Conservation (phyloP, 2,113 vertebrate genomes). For the Microtus pennsylvanicus region DNA sequence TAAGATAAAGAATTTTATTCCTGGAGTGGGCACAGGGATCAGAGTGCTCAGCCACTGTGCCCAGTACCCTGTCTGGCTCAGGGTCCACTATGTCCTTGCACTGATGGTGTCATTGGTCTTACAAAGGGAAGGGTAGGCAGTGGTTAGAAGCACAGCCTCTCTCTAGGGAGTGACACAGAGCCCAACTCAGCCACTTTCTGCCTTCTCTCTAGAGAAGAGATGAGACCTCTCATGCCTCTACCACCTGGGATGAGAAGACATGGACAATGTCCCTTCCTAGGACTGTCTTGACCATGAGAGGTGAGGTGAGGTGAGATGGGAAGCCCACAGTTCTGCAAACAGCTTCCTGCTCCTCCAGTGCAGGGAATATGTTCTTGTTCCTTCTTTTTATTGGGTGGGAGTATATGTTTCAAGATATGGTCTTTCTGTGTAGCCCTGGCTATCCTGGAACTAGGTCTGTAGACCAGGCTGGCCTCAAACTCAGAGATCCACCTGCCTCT, state of each 20-base stretch:
- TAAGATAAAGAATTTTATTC: not conserved
- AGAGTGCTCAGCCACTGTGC: not conserved
- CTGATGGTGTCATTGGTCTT: not conserved
- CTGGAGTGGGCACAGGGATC: not conserved
- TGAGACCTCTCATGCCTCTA: not conserved
- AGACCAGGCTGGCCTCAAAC: not conserved
- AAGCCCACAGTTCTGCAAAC: not conserved
- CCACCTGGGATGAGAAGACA: not conserved
- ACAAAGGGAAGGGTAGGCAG: accelerated
- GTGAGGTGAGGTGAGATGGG: not conserved
- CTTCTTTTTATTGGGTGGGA: not conserved
- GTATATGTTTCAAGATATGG: not conserved
- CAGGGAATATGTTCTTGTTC: not conserved
- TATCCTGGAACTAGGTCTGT: not conserved
- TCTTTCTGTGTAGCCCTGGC: not conserved
- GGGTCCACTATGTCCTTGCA: not conserved
- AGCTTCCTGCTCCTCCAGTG: not conserved
- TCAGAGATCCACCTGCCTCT: not conserved
- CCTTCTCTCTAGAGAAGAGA: not conserved
- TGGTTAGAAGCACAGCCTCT: not conserved
- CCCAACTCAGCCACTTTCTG: not conserved
- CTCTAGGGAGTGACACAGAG: not conserved
- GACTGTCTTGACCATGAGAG: not conserved
- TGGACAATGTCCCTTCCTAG: accelerated
- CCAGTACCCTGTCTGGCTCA: not conserved